Evolutionary conservation across 2,797 vertebrate genomes (phyloP).

Genomic region (Coregonus ussuriensis): DNA sequence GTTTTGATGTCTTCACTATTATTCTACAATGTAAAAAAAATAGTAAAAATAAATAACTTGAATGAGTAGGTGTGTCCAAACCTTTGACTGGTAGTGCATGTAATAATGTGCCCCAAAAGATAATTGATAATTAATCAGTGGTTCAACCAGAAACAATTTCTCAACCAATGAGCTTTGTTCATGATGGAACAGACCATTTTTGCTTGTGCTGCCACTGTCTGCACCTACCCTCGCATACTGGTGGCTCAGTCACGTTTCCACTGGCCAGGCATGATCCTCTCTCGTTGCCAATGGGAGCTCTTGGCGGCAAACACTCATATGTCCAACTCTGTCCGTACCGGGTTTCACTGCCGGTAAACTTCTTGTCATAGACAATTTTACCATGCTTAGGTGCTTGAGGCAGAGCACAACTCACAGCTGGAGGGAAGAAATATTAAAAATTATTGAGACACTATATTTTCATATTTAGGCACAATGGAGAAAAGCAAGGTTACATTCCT

Average conservation of each 20-base stretch:
- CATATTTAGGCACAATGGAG: neutral
- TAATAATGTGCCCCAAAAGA: too few species aligned
- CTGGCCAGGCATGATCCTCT: slow-evolving; percentile 78
- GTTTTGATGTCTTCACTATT: too few species aligned
- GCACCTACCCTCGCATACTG: slow-evolving; percentile 80
- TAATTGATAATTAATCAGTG: too few species aligned
- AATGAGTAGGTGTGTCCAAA: too few species aligned
- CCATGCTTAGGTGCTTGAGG: slow-evolving; percentile 73
- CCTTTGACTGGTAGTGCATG: too few species aligned
- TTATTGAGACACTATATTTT: neutral
- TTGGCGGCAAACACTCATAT: slow-evolving; percentile 78
- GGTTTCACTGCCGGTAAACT: slow-evolving; percentile 48
- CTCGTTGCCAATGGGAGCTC: slow-evolving; percentile 79
- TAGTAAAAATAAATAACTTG: too few species aligned
- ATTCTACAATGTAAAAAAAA: too few species aligned
- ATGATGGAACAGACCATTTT: neutral
- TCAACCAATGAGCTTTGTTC: neutral
- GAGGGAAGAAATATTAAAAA: neutral
- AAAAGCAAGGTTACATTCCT: neutral
- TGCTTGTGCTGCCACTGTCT: neutral
- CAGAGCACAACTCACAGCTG: slow-evolving; percentile 81
- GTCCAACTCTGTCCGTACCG: slow-evolving; percentile 64
- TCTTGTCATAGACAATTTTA: slow-evolving; percentile 65
- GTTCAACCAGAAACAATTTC: too few species aligned
- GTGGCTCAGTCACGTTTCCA: slow-evolving; percentile 77